These are phyloP conservation scores for Himalopsyche anomala DNA, from an alignment of 2,888 invertebrate genomes.

Conservation along the genomic window DNA sequence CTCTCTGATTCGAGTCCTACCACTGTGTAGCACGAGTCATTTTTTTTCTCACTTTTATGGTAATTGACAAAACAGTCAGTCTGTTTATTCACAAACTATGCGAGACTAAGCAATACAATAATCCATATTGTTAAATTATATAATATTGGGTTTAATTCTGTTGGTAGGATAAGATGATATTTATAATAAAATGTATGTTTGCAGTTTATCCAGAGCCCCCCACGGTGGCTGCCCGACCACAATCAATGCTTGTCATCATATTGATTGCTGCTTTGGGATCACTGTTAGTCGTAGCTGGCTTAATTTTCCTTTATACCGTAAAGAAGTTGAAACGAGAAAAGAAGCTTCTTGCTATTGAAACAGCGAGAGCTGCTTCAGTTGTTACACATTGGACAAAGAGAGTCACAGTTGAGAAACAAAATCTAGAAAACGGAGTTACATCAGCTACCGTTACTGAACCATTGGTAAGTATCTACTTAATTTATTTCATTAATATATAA, in stretches of 20 bases:
- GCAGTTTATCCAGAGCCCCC: slow-evolving; percentile 66
- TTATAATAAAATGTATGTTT: slow-evolving; percentile 42
- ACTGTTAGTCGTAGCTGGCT: slow-evolving; percentile 78
- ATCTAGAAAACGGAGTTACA: slow-evolving; percentile 76
- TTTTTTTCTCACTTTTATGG: no score
- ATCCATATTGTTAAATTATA: no score
- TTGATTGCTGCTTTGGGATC: slow-evolving; percentile 79
- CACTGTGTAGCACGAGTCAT: no score
- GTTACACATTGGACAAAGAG: slow-evolving; percentile 94
- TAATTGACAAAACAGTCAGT: no score
- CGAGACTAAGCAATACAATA: no score
- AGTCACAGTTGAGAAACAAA: slow-evolving; percentile 90
- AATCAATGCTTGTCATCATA: slow-evolving; percentile 77
- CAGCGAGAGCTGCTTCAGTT: slow-evolving; percentile 83
- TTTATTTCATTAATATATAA: no score
- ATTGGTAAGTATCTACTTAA: slow-evolving; percentile 73
- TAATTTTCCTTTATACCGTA: slow-evolving; percentile 81
- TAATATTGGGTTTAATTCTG: no score
- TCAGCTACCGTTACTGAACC: slow-evolving; percentile 79
- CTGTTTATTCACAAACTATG: no score
- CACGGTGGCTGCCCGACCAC: slow-evolving; percentile 69
- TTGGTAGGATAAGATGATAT: neutral
- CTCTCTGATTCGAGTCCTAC: no score
- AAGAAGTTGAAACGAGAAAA: slow-evolving; percentile 86
- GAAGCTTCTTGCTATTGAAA: slow-evolving; percentile 87